Base-by-base conservation (phyloP, 2,888 invertebrate species). In the Pseudolycoriella hygida region DNA sequence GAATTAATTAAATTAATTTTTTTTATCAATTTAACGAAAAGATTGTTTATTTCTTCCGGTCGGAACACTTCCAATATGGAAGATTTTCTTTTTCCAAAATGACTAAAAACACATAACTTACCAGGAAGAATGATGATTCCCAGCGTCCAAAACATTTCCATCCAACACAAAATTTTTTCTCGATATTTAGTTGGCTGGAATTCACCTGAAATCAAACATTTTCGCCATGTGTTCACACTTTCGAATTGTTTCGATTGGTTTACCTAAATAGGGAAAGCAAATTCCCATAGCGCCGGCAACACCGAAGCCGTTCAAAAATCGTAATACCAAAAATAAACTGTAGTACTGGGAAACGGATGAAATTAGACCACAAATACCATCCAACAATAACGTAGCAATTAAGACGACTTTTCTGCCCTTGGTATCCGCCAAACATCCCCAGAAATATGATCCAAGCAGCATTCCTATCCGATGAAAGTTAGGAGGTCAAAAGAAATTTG, bases 81-180 rank as follows among this genome's bases (percentile, higher is more conserved):
- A n/a, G n/a, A n/a, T n/a, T n/a, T n/a, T n/a, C n/a, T n/a, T n/a
- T n/a, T n/a, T n/a, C n/a, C n/a, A n/a, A n/a, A n/a, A n/a, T n/a
- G n/a, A n/a, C n/a, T n/a, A n/a, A n/a, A n/a, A n/a, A n/a, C n/a
- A n/a, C n/a, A n/a, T n/a, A 6, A 25, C 71, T 70, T 66, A 83
- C 82, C 68, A 57, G 84, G 84, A 46, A 84, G 62, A 50, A 74
- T 60, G 54, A 84, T 81, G 45, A 84, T 80, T 49, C 84, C 84
- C 41, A 81, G 63, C 31, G 82, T 82, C 85, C 85, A 85, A 66
- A 84, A 84, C 67, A 84, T 70, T 69, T 84, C 84, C 81, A 85
- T 81, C 81, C 83, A 82, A 64, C 83, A 82, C 48, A 84, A 71
- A 57, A 81, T 80, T 55, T 77, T 81, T 61, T 84, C 84, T 58